Evolutionary conservation across 2,113 vertebrate species (phyloP).

Genomic region (Neolamprologus tretocephalus): DNA sequence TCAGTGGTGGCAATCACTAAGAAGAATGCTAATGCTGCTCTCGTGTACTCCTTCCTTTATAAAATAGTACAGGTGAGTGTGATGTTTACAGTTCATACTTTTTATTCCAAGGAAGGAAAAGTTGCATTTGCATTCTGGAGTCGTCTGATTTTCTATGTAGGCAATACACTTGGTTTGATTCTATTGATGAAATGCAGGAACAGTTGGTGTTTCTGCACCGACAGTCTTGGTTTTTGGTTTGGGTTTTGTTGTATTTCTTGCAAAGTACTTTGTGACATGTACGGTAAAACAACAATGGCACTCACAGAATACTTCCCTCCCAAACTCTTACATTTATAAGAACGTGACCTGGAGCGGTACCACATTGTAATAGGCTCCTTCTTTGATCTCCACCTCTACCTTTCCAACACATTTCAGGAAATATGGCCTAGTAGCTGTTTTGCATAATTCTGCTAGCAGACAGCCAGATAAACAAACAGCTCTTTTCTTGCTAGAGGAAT

Average conservation of each 20-base stretch:
- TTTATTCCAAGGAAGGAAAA: neutral
- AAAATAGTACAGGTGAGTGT: constrained; percentile 75
- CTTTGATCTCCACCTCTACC: neutral
- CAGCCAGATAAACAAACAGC: neutral
- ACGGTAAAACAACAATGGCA: neutral
- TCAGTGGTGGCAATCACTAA: constrained; percentile 78
- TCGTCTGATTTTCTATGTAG: neutral
- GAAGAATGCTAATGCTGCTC: constrained; percentile 77
- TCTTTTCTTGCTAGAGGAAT: neutral
- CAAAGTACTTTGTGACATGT: neutral
- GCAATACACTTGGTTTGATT: neutral
- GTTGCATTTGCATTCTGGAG: neutral
- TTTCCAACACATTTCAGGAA: neutral
- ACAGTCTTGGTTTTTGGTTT: neutral
- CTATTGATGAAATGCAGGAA: neutral
- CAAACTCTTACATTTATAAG: neutral
- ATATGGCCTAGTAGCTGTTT: neutral
- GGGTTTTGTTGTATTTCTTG: neutral
- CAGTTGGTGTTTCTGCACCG: neutral
- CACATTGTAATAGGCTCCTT: neutral
- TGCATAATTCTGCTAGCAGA: neutral
- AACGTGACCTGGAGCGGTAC: neutral
- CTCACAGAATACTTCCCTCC: neutral
- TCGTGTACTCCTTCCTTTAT: constrained; percentile 78
- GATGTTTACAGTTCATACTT: neutral